A percentile compares a stretch with the other conserved stretches of the same genome.
Conservation (phyloP, 2,888 invertebrate genomes). For the Platycnemis pennipes region DNA sequence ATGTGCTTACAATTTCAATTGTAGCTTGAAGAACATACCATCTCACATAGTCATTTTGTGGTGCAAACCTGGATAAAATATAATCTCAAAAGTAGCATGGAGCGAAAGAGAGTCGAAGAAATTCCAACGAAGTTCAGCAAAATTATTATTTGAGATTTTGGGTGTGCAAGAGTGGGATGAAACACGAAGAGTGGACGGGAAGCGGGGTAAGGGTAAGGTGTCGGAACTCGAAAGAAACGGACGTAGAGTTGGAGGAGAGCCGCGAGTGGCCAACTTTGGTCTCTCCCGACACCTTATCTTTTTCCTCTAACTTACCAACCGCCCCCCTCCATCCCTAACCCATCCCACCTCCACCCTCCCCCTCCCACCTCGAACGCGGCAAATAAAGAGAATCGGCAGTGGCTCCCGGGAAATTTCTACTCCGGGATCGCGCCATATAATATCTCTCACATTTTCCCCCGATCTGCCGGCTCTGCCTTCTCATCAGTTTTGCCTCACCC, state of each 20-base stretch:
- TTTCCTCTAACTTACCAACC: too few species aligned
- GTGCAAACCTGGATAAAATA: too few species aligned
- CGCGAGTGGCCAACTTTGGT: too few species aligned
- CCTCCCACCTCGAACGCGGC: not conserved
- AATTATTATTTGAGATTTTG: too few species aligned
- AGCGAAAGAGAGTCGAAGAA: too few species aligned
- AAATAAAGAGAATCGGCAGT: conserved; percentile 16
- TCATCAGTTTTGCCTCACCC: not conserved
- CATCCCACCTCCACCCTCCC: not conserved
- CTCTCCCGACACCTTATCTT: too few species aligned
- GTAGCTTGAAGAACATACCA: too few species aligned
- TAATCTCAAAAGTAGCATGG: too few species aligned
- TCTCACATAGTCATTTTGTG: too few species aligned
- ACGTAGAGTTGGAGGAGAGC: not conserved
- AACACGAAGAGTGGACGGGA: not conserved
- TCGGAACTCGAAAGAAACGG: not conserved
- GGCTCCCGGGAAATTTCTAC: conserved; percentile 39
- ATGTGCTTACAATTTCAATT: too few species aligned
- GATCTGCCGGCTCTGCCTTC: conserved; percentile 8
- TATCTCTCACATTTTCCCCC: conserved; percentile 30
- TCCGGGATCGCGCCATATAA: not conserved
- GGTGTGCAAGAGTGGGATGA: not conserved
- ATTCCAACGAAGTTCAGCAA: too few species aligned
- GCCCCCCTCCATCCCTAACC: too few species aligned
- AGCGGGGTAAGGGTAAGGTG: not conserved